A percentile compares a stretch with the other conserved stretches of the same genome.
phyloP scores from a whole-genome alignment of 2,797 vertebrate genomes.

The Brachymystax lenok region DNA sequence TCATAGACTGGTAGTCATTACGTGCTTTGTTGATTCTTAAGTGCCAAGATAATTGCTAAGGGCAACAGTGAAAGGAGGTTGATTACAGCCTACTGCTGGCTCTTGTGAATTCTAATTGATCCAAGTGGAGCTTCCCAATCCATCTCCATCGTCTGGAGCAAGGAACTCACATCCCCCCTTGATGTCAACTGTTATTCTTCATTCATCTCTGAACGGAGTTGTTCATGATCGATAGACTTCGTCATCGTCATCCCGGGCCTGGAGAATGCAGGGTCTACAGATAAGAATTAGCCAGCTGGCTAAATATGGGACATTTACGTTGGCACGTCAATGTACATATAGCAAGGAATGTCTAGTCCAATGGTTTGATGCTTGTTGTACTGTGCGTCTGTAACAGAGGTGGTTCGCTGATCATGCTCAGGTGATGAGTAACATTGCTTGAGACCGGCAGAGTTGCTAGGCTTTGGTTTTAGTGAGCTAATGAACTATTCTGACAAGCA shows the following conservation, averaged over 20 bases:
- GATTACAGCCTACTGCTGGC: slow-evolving; percentile 86
- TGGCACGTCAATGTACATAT: no score
- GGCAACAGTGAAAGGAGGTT: slow-evolving; percentile 86
- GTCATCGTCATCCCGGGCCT: no score
- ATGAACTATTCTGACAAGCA: neutral
- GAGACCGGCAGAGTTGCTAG: neutral
- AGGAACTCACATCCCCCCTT: slow-evolving; percentile 80
- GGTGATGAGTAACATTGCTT: neutral
- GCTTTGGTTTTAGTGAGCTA: neutral
- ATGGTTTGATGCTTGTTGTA: neutral
- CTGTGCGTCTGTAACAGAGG: neutral
- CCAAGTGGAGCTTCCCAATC: slow-evolving; percentile 84
- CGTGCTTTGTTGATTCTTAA: slow-evolving; percentile 93
- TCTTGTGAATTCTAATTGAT: slow-evolving; percentile 88
- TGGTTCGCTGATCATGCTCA: neutral
- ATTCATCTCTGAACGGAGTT: slow-evolving; percentile 25
- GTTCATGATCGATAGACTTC: slow-evolving; percentile 23
- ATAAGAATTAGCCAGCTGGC: no score
- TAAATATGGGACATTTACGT: no score
- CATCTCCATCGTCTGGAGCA: slow-evolving; percentile 74
- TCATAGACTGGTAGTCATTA: slow-evolving; percentile 89
- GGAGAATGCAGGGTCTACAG: no score
- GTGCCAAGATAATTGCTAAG: slow-evolving; percentile 90
- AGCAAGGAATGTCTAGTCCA: no score
- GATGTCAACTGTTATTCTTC: slow-evolving; percentile 72